Evolutionary conservation across 2,888 invertebrate genomes (phyloP).

Genomic region (Sisyra terminalis): DNA sequence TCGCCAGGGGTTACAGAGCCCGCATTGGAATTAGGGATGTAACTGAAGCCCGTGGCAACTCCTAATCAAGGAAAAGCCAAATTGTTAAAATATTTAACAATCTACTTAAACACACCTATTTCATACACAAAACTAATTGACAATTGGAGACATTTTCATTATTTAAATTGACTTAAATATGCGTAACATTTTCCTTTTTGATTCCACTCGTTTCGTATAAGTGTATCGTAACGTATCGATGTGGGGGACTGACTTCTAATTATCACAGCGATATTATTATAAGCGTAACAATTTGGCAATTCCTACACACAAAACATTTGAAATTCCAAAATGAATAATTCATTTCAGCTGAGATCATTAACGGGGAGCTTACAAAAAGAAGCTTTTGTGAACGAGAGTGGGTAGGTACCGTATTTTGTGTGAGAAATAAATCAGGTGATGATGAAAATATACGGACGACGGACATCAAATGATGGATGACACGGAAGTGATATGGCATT

Average conservation of each 20-base stretch:
- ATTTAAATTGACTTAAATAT: no score
- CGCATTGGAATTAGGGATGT: slow-evolving; percentile 7
- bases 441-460: no score
- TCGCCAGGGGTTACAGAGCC: slow-evolving; percentile 3
- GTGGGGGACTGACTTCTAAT: no score
- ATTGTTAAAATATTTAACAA: slow-evolving; percentile 5
- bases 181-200: no score
- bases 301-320: not conserved
- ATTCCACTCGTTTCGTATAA: no score
- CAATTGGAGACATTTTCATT: not conserved
- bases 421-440: no score
- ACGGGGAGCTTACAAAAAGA: not conserved
- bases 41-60: slow-evolving; percentile 6
- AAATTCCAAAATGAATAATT: not conserved
- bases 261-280: no score
- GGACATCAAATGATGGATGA: no score
- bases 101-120: no score
- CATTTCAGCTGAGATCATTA: not conserved
- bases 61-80: slow-evolving; percentile 9
- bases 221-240: no score
- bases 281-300: slow-evolving; percentile 3
- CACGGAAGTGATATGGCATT: no score
- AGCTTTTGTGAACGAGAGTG: not conserved
- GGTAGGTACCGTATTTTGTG: no score
- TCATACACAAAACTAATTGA: not conserved